Percentiles rank a stretch among this genome's conserved stretches.
Conservation (phyloP, 2,888 invertebrate species). For the Lepas anatifera region DNA sequence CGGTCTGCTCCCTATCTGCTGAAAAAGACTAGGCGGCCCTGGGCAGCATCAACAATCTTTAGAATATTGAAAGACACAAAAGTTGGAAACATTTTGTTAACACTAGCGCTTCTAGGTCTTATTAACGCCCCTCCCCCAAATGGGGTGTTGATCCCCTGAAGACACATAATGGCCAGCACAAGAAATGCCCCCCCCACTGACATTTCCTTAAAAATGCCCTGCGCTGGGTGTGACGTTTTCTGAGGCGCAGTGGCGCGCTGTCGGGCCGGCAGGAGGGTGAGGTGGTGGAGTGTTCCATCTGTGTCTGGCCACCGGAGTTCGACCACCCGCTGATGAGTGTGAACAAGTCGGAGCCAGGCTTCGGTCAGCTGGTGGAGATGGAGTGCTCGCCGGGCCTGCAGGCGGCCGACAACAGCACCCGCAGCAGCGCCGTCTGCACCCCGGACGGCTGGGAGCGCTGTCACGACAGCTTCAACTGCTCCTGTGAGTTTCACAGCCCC, state of each 20-base stretch:
- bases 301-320: background rate
- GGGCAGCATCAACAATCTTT: no score
- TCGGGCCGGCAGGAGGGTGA: background rate
- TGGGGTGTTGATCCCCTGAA: no score
- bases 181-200: no score
- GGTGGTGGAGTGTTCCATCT: background rate
- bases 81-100: no score
- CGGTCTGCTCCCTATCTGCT: no score
- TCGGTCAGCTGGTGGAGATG: background rate
- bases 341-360: background rate
- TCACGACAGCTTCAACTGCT: background rate
- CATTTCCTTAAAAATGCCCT: no score
- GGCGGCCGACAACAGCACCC: background rate
- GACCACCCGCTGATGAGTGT: background rate
- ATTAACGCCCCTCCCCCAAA: no score
- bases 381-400: background rate
- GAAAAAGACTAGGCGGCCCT: no score
- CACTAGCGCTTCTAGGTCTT: no score
- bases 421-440: background rate
- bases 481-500: background rate
- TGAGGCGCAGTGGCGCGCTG: background rate
- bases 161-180: no score
- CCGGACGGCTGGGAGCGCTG: background rate
- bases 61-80: no score
- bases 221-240: background rate